A percentile compares a stretch with the other conserved stretches of the same genome.
Conservation (phyloP, 2,113 vertebrate species). For the Passer domesticus region DNA sequence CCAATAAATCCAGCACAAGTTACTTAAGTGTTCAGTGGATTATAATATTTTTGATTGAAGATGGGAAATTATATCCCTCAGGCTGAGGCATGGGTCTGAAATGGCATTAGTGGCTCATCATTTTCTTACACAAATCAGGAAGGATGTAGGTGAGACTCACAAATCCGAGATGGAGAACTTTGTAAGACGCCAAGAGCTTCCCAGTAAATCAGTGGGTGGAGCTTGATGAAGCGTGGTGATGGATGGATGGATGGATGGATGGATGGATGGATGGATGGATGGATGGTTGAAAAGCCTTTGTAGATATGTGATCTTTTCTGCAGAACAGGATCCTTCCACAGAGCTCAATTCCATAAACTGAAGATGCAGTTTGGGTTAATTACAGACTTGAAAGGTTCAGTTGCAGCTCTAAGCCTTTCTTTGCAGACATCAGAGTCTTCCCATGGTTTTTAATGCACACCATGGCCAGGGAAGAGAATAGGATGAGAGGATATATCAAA, state of each 20-base stretch:
- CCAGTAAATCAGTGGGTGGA: background rate
- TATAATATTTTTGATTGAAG: background rate
- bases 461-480: background rate
- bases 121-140: background rate
- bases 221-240: background rate
- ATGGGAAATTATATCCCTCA: background rate
- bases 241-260: background rate
- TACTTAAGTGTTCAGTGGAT: background rate
- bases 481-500: background rate
- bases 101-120: background rate
- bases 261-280: background rate
- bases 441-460: background rate
- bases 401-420: background rate
- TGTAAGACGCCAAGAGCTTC: background rate
- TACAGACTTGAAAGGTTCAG: background rate
- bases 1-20: background rate
- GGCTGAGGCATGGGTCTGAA: background rate
- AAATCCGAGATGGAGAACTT: background rate
- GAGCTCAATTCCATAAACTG: background rate
- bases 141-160: background rate
- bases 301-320: background rate
- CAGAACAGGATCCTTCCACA: background rate
- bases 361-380: background rate
- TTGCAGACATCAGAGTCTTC: background rate
- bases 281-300: background rate